These are phyloP conservation scores for Drosophila seclusa DNA, from an alignment of 2,888 invertebrate species.

Conservation along the genomic window DNA sequence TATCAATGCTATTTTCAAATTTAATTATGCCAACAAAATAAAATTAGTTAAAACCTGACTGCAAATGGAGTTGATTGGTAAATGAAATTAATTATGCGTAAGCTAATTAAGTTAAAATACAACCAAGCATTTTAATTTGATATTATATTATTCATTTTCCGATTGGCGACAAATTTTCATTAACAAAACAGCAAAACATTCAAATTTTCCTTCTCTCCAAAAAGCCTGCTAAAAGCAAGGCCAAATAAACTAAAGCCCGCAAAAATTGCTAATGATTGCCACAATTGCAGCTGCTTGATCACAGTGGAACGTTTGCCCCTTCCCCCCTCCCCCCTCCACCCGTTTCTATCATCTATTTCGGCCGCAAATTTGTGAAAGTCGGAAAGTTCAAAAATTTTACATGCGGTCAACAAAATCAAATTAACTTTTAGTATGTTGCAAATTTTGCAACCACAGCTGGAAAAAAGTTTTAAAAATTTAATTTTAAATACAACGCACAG, in stretches of 20 bases:
- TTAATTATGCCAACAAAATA: not conserved
- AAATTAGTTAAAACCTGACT: not conserved
- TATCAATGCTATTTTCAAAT: not conserved
- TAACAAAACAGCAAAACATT: not conserved
- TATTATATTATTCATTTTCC: not conserved
- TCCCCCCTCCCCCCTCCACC: rapidly evolving
- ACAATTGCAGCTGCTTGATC: not conserved
- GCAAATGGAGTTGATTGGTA: not conserved
- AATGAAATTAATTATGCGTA: not conserved
- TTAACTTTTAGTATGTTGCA: constrained; percentile 69
- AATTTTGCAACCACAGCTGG: constrained; percentile 49
- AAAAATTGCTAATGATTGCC: constrained; percentile 13
- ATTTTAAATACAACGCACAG: constrained; percentile 36
- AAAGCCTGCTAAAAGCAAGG: not conserved
- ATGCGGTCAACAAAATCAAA: constrained; percentile 73
- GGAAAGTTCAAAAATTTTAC: constrained; percentile 63
- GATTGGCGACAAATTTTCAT: not conserved
- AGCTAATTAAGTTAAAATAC: not conserved
- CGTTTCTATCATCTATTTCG: constrained; percentile 1
- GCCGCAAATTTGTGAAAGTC: constrained; percentile 60
- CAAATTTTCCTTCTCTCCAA: too few species aligned
- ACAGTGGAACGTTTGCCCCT: not conserved
- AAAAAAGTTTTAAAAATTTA: constrained; percentile 48
- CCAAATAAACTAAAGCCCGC: not conserved
- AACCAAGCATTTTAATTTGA: not conserved